Evolutionary conservation across 1,140 invertebrate species (phyloP), one percentile per base, ranked within the genome.

Genomic region (roundworm (Caenorhabditis elegans)): DNA sequence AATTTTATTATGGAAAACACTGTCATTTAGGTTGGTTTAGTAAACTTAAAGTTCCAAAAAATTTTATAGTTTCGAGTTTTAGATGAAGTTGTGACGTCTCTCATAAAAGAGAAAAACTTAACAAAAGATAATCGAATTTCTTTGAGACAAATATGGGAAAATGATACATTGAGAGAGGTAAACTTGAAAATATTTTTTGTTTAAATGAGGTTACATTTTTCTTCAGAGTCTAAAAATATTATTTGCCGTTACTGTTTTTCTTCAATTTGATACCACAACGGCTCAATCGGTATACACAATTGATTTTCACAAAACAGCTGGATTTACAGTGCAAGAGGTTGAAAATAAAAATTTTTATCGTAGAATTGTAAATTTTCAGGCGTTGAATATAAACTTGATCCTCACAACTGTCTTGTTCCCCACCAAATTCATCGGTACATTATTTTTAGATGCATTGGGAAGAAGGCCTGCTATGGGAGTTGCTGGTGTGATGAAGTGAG

Each of bases 341-440:
- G n/a, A n/a, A n/a, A n/a, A n/a, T n/a, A n/a, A n/a, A n/a, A n/a
- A n/a, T n/a, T n/a, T n/a, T n/a, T n/a, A n/a, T n/a, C n/a, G n/a
- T n/a, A n/a, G n/a, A n/a, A n/a, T n/a, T n/a, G n/a, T n/a, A n/a
- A 19, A 3, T 2, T 34, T 70, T 34, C 34, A 70, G 60, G 60
- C 60, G 11, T n/a, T 70, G 3, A 70, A 70, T n/a, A 70, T 70
- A 3, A 70, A 70, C 60, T 39, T 70, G n/a, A 70, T 70, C 4
- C 4, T 70, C 3, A 11, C n/a, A 2, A 70, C 39, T 1, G 1
- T 70, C 36, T 70, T 70, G 11, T 39, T 70, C n/a, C 60, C 60
- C 2, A 22, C 60, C 1, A 31, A 70, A 43, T 70, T 70, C 34
- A 4, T 39, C 5, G n/a, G 60, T 19, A 19, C 60, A 8, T 6